These are phyloP conservation scores for Euspilapteryx auroguttella DNA, from an alignment of 2,888 invertebrate genomes.

Conservation along the genomic window DNA sequence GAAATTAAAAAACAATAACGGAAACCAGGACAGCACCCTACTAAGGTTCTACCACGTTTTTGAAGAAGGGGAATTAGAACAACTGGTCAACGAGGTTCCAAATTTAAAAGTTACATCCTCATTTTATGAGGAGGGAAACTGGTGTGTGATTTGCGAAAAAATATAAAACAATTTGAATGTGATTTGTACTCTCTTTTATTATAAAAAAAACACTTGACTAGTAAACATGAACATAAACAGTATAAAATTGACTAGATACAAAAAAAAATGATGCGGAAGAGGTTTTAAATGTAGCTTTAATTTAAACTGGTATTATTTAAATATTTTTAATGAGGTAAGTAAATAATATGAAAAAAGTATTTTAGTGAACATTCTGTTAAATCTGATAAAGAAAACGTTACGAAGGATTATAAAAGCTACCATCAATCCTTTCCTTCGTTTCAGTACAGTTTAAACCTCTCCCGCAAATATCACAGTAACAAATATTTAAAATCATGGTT, in stretches of 20 bases:
- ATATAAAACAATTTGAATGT: conserved; percentile 16
- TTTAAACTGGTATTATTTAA: too few species aligned
- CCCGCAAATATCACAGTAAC: too few species aligned
- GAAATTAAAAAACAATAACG: conserved; percentile 64
- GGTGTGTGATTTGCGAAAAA: conserved; percentile 84
- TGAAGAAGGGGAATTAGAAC: conserved; percentile 76
- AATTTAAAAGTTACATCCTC: conserved; percentile 61
- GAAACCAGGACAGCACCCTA: conserved; percentile 58
- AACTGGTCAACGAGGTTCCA: conserved; percentile 59
- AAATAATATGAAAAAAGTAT: too few species aligned
- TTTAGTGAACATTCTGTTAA: too few species aligned
- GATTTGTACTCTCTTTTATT: conserved; percentile 27
- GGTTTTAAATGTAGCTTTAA: conserved; percentile 10
- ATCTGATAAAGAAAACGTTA: too few species aligned
- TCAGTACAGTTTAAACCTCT: too few species aligned
- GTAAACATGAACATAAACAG: conserved; percentile 1
- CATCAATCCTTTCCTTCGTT: too few species aligned
- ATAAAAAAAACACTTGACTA: conserved; percentile 9
- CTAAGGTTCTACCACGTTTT: conserved; percentile 95
- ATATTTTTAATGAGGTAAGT: too few species aligned
- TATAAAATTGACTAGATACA: conserved; percentile 20
- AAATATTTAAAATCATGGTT: conserved; percentile 14
- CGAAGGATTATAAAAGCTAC: too few species aligned
- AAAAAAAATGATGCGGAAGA: conserved; percentile 22
- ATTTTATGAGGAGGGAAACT: conserved; percentile 97